Percentiles rank a stretch among this genome's conserved stretches.
These are phyloP conservation scores for Pelobates fuscus DNA, from an alignment of 2,113 vertebrate genomes.

Conservation along the genomic window DNA sequence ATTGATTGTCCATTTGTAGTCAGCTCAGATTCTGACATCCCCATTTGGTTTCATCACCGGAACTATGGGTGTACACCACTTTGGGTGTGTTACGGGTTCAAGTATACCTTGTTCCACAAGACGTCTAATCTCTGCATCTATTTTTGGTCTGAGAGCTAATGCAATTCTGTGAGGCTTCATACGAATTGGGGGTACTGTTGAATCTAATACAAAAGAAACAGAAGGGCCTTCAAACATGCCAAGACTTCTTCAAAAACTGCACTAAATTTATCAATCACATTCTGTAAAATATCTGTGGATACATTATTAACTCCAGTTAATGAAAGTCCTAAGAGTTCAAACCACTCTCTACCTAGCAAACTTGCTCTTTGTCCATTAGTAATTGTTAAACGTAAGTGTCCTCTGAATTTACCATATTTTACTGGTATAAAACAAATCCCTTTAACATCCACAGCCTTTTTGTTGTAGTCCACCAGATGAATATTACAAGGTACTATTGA, in stretches of 20 bases:
- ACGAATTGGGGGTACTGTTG: background rate
- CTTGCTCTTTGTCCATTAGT: constrained; percentile 10
- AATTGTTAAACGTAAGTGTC: background rate
- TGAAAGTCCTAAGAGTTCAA: background rate
- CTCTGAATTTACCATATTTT: background rate
- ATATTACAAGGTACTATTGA: too few relatives aligned
- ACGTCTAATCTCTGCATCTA: background rate
- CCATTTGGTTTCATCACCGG: background rate
- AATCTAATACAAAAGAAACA: background rate
- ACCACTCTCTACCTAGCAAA: constrained; percentile 6
- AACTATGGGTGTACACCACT: background rate
- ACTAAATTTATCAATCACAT: constrained; percentile 5
- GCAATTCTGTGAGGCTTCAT: background rate
- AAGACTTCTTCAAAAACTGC: constrained; percentile 7
- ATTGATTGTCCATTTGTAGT: background rate
- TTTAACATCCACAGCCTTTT: background rate
- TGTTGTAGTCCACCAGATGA: background rate
- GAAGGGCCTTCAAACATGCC: background rate
- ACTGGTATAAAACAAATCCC: background rate
- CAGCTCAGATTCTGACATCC: background rate
- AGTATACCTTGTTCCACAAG: constrained; percentile 4
- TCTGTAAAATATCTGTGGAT: background rate
- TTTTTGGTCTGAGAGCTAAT: constrained; percentile 2
- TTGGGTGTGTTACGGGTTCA: background rate
- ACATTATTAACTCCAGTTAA: background rate